Evolutionary conservation across 2,113 vertebrate species (phyloP).

Genomic region (Upupa epops): DNA sequence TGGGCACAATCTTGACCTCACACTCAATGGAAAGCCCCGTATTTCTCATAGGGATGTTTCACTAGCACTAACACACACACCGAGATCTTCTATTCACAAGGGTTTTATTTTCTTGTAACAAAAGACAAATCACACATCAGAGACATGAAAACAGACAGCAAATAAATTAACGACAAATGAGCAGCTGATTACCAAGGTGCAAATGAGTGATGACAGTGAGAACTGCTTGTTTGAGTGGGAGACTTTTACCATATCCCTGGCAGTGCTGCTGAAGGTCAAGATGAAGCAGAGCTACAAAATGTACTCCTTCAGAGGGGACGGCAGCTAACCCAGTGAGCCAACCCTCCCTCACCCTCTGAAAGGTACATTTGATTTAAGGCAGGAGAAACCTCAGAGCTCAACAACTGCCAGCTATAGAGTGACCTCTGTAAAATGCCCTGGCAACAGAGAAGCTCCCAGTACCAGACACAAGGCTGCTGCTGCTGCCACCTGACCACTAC

Average conservation of each 20-base stretch:
- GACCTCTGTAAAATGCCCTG: not conserved
- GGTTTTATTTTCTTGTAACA: constrained; percentile 61
- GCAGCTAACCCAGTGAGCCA: not conserved
- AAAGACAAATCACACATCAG: constrained; percentile 18
- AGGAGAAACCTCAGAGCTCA: not conserved
- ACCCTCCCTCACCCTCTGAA: not conserved
- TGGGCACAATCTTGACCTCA: not conserved
- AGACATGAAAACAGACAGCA: constrained; percentile 41
- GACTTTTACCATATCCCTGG: not conserved
- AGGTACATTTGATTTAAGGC: not conserved
- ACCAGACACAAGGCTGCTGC: not conserved
- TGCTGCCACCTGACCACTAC: not conserved
- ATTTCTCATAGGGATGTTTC: not conserved
- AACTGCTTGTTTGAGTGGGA: not conserved
- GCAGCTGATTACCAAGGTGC: constrained; percentile 38
- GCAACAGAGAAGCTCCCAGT: not conserved
- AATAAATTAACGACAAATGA: constrained; percentile 72
- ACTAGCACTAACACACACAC: not conserved
- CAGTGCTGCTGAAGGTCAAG: not conserved
- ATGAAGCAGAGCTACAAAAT: not conserved
- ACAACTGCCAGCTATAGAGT: not conserved
- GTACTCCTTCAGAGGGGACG: not conserved
- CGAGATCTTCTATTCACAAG: not conserved
- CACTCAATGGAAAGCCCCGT: not conserved
- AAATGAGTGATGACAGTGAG: not conserved